phyloP scores from a whole-genome alignment of 1,140 invertebrate genomes.

The Coelopa frigida region DNA sequence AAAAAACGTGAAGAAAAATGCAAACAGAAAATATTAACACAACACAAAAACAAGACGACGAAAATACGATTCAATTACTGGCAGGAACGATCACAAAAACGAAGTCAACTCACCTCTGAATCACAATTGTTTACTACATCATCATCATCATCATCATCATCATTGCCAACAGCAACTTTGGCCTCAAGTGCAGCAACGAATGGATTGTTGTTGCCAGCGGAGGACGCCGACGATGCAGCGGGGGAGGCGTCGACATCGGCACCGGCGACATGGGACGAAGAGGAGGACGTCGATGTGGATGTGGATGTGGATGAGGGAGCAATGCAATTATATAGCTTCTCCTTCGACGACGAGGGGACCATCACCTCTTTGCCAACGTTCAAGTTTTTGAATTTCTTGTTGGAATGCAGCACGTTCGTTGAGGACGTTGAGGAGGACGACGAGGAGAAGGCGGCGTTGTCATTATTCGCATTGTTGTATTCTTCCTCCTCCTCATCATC shows the following conservation, averaged over 20 bases:
- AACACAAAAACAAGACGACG: no score
- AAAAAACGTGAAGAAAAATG: no score
- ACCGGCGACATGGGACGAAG: neutral
- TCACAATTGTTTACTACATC: no score
- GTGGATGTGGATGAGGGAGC: neutral
- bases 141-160: no score
- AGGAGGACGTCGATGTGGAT: slow-evolving; percentile 4
- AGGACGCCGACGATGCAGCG: neutral
- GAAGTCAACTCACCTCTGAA: neutral
- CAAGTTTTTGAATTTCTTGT: slow-evolving; percentile 43
- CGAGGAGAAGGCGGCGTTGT: neutral
- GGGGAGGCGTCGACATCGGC: no score
- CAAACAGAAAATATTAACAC: no score
- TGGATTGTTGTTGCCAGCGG: slow-evolving; percentile 3
- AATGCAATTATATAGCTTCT: slow-evolving; percentile 20
- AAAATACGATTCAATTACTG: no score
- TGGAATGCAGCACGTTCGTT: slow-evolving; percentile 2
- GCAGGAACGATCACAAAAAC: neutral
- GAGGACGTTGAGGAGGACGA: neutral
- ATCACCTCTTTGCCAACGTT: slow-evolving; percentile 40
- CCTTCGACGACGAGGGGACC: slow-evolving; percentile 39
- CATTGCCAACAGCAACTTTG: no score
- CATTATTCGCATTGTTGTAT: slow-evolving; percentile 1
- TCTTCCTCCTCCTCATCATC: neutral
- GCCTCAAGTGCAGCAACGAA: no score